Evolutionary conservation across 2,888 invertebrate genomes (phyloP).

Genomic region (Hypsopygia costalis): DNA sequence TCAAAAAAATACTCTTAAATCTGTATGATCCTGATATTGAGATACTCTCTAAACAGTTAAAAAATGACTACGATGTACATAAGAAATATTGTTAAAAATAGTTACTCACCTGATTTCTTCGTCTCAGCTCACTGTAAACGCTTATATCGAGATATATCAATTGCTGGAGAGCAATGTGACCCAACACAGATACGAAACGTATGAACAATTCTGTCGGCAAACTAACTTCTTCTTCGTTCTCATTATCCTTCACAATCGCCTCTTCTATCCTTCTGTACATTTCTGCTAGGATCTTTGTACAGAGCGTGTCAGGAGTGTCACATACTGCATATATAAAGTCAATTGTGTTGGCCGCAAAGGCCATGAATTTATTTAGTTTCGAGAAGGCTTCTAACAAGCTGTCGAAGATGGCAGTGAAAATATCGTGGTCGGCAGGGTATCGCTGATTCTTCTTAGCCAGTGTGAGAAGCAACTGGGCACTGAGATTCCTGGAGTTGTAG

Average conservation of each 20-base stretch:
- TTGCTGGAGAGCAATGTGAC: conserved; percentile 89
- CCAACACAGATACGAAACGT: conserved; percentile 82
- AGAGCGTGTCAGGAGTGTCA: conserved; percentile 77
- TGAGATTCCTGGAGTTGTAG: conserved; percentile 54
- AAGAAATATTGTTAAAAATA: neutral
- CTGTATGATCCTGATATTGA: too few species aligned
- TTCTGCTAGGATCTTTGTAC: conserved; percentile 67
- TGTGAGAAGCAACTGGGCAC: conserved; percentile 55
- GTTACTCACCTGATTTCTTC: conserved; percentile 60
- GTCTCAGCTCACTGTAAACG: conserved; percentile 89
- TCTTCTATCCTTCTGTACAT: conserved; percentile 69
- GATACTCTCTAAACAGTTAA: too few species aligned
- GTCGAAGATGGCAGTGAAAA: conserved; percentile 55
- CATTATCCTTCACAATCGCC: conserved; percentile 47
- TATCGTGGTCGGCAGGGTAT: conserved; percentile 57
- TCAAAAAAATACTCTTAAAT: too few species aligned
- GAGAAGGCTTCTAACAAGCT: conserved; percentile 70
- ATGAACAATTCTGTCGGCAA: conserved; percentile 64
- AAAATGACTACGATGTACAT: too few species aligned
- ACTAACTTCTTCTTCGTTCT: conserved; percentile 49
- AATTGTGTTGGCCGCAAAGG: conserved; percentile 72
- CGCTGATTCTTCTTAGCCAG: conserved; percentile 56
- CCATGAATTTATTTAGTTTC: conserved; percentile 67
- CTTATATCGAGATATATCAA: conserved; percentile 90
- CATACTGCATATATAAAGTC: conserved; percentile 80